Evolutionary conservation across 1,140 invertebrate species (phyloP), one percentile per base, ranked within the genome.

Genomic region (Camponotus pennsylvanicus): DNA sequence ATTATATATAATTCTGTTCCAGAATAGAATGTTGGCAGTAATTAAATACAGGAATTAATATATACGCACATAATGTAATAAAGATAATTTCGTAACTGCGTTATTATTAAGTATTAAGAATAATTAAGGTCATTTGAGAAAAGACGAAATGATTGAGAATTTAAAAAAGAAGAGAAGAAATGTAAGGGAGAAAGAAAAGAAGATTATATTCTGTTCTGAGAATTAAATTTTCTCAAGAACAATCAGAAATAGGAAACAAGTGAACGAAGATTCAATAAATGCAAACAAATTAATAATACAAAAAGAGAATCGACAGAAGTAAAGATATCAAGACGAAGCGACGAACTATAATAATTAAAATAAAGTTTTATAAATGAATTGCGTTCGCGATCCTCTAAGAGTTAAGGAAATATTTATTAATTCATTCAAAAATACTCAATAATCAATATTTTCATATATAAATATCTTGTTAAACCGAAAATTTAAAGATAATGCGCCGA

Each of bases 401-500:
- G 1, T 61, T 77, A 9, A 40, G 7, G 40, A 70, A 18, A 70
- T 42, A 40, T 27, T 37, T 37, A 5, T 40, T 18, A 4, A 4
- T 15, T 3, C 7, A 42, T 70, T 57, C n/a, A n/a, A 32, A 67
- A 42, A 66, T 42, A 27, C 0, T 3, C 15, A 55, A 15, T 18
- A 21, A 27, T 27, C 27, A 27, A 15, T 3, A n/a, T 52, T 21
- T 18, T 42, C 5, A 57, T 70, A 57, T 70, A 27, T 52, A 52
- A 52, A 52, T 70, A 80, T 80, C 37, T 55, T 55, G 15, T 37
- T 42, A 66, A 80, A 21, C 49, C 49, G 21, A 34, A 8, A 40
- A 57, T 80, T 55, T 59, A 82, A 57, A 40, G 8, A 59, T 71
- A 71, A 71, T 71, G 37, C 11, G 49, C 9, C 59, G 42, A 27